Conservation (phyloP, 2,113 vertebrate species). For the Caretta caretta region DNA sequence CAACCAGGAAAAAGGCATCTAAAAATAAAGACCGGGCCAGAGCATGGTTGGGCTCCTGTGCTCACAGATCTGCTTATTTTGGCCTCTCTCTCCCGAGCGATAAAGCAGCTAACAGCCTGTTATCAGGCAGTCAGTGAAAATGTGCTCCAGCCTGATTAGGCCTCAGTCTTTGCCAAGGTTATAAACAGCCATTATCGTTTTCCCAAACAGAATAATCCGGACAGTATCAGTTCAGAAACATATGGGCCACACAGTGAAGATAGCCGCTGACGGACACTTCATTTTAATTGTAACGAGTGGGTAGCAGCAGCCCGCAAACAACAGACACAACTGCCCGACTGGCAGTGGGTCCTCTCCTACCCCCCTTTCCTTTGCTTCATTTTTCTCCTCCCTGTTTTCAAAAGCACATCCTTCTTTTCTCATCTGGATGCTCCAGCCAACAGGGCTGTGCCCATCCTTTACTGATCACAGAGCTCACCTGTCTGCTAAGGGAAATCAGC, state of each 20-base stretch:
- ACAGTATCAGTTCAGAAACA: conserved; percentile 98
- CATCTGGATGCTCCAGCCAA: background rate
- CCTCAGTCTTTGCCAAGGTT: conserved; percentile 97
- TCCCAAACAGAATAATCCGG: conserved; percentile 97
- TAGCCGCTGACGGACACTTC: conserved; percentile 96
- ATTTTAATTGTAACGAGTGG: conserved; percentile 96
- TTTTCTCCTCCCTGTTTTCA: conserved; percentile 5
- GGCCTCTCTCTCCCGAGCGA: conserved; percentile 91
- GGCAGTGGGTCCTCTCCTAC: conserved; percentile 66
- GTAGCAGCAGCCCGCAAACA: conserved; percentile 82
- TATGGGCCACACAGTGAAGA: conserved; percentile 97
- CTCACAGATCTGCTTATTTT: conserved; percentile 87
- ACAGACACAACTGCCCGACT: conserved; percentile 78
- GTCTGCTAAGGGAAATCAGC: conserved; percentile 1
- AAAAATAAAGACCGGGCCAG: conserved; percentile 90
- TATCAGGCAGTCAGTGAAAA: conserved; percentile 96
- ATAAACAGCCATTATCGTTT: conserved; percentile 99
- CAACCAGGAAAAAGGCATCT: conserved; percentile 78
- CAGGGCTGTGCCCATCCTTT: conserved; percentile 2
- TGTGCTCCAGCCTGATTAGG: conserved; percentile 99
- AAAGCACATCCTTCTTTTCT: background rate
- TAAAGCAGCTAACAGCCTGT: conserved; percentile 96
- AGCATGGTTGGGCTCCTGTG: conserved; percentile 80
- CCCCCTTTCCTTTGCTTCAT: conserved; percentile 19
- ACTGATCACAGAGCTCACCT: background rate